A percentile compares a stretch with the other conserved stretches of the same genome.
Conservation (phyloP, 2,797 vertebrate species). For the Danio jaintianensis region DNA sequence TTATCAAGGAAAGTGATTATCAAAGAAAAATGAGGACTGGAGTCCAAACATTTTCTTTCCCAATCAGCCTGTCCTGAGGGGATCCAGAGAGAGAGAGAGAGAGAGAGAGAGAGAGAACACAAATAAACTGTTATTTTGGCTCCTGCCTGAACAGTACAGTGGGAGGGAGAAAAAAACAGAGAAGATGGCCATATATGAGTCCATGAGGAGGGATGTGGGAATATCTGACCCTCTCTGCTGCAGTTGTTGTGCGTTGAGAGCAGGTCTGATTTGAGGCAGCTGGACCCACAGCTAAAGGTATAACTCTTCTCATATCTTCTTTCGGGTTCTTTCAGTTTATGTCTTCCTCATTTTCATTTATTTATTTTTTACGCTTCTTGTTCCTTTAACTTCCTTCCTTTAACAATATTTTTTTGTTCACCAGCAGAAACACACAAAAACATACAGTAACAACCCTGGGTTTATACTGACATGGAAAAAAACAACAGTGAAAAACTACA, state of each 20-base stretch:
- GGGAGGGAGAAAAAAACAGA: not conserved
- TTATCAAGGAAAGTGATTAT: conserved; percentile 37
- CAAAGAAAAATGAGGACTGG: conserved; percentile 47
- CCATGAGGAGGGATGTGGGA: conserved; percentile 47
- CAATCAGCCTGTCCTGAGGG: conserved; percentile 48
- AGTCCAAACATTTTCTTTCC: conserved; percentile 63
- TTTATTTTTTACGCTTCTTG: not conserved
- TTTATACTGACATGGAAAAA: too few relatives aligned
- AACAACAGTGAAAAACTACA: too few relatives aligned
- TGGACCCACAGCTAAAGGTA: conserved; percentile 44
- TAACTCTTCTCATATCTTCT: conserved; percentile 42
- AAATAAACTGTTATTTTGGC: conserved; percentile 55
- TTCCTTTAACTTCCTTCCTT: conserved; percentile 14
- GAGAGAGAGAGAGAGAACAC: conserved; percentile 40
- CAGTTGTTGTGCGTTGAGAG: conserved; percentile 51
- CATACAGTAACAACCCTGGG: not conserved
- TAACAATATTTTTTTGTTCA: conserved; percentile 5
- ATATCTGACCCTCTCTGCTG: conserved; percentile 48
- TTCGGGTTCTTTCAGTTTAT: conserved; percentile 41
- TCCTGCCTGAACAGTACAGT: conserved; percentile 41
- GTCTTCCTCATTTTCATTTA: not conserved
- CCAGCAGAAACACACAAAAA: not conserved
- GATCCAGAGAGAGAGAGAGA: conserved; percentile 41
- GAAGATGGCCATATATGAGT: conserved; percentile 34
- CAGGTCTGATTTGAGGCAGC: conserved; percentile 60